Percentiles rank a stretch among this genome's conserved stretches.
Conservation (phyloP, 2,797 vertebrate genomes). For the Carcharodon carcharias region DNA sequence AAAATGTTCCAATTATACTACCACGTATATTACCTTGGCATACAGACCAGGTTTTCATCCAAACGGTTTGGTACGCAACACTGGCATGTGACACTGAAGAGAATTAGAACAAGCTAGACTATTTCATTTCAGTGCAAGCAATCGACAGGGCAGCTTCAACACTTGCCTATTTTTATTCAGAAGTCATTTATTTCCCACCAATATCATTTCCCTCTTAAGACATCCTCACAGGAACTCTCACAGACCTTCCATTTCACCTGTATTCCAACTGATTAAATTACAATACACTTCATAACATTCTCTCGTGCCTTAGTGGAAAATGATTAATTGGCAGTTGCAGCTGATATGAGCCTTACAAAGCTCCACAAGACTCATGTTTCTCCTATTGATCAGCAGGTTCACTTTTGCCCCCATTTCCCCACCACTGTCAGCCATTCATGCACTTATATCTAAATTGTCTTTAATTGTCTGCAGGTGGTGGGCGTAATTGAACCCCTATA, state of each 20-base stretch:
- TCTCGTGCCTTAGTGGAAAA: background rate
- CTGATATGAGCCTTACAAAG: background rate
- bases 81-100: background rate
- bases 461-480: too few relatives aligned
- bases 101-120: background rate
- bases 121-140: background rate
- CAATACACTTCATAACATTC: background rate
- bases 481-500: too few relatives aligned
- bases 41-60: background rate
- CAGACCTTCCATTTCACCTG: background rate
- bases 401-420: background rate
- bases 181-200: background rate
- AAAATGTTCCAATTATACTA: background rate
- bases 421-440: background rate
- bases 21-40: background rate
- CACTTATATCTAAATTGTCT: too few relatives aligned
- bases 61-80: background rate
- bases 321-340: background rate
- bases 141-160: background rate
- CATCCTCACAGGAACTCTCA: background rate
- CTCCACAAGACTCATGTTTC: background rate
- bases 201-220: background rate
- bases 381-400: background rate
- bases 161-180: background rate
- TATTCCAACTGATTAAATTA: background rate